Conservation (phyloP, 2,888 invertebrate species). For the Patella depressa region DNA sequence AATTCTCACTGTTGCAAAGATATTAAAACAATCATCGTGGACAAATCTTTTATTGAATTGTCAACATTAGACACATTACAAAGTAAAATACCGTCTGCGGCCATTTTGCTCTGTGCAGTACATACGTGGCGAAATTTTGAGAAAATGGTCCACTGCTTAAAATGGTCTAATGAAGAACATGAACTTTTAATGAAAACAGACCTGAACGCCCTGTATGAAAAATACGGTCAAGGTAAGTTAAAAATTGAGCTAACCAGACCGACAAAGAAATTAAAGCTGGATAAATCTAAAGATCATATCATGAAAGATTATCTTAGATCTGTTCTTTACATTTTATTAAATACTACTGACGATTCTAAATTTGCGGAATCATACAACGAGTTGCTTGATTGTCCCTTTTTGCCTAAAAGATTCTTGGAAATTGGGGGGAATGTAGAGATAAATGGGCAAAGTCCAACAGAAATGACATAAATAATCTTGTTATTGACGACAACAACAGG, state of each 20-base stretch:
- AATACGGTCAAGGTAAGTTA: no score
- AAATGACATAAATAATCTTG: not conserved
- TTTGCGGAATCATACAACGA: not conserved
- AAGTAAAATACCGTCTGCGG: not conserved
- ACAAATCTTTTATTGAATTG: not conserved
- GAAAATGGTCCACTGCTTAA: not conserved
- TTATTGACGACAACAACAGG: slow-evolving; percentile 1
- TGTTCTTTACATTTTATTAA: not conserved
- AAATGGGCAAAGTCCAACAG: not conserved
- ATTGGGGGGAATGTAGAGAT: not conserved
- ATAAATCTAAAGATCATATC: not conserved
- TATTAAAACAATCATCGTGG: not conserved
- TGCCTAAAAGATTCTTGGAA: not conserved
- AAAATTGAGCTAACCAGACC: no score
- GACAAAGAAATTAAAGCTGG: no score
- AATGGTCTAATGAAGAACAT: not conserved
- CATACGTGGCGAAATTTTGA: not conserved
- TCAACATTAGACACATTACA: not conserved
- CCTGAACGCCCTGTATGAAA: no score
- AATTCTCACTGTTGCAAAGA: not conserved
- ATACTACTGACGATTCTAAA: not conserved
- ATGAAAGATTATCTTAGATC: not conserved
- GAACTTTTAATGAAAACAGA: not conserved
- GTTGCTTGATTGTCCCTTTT: not conserved
- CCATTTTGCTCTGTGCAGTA: not conserved